Evolutionary conservation across 1,140 invertebrate species (phyloP).

Genomic region (Halictus rubicundus): DNA sequence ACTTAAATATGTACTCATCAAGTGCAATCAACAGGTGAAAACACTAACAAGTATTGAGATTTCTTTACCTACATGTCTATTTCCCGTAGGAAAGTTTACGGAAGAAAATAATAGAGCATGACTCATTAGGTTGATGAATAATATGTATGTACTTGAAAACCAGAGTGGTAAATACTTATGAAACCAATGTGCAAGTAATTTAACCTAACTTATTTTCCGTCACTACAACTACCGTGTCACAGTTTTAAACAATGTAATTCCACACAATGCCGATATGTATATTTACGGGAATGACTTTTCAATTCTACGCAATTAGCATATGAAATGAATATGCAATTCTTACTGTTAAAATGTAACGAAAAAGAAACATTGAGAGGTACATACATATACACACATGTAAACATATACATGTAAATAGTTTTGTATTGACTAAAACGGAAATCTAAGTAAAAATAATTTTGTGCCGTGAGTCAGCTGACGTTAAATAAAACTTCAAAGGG

Average conservation of each 20-base stretch:
- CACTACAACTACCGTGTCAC: neutral
- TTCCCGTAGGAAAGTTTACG: slow-evolving; percentile 9
- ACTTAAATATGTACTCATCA: no score
- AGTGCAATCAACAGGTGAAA: slow-evolving; percentile 5
- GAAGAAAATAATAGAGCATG: slow-evolving; percentile 29
- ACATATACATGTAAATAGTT: no score
- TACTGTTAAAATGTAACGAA: neutral
- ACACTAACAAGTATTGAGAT: neutral
- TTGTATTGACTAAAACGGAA: slow-evolving; percentile 24
- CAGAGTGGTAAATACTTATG: neutral
- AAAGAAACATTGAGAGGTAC: neutral
- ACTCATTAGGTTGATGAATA: neutral
- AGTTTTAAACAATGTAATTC: neutral
- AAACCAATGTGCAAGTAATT: slow-evolving; percentile 40
- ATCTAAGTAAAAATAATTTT: slow-evolving; percentile 36
- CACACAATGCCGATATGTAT: no score
- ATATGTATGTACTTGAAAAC: no score
- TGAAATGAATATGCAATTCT: neutral
- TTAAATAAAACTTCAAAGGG: slow-evolving; percentile 26
- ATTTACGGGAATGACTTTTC: neutral
- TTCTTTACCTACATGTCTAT: slow-evolving; percentile 1
- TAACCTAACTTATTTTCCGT: slow-evolving; percentile 19
- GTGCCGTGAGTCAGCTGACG: slow-evolving; percentile 19
- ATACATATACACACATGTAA: neutral
- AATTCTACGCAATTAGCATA: no score